Percentiles rank a stretch among this genome's conserved stretches.
phyloP scores from a whole-genome alignment of 1,140 invertebrate species.

The Heterodera schachtii region DNA sequence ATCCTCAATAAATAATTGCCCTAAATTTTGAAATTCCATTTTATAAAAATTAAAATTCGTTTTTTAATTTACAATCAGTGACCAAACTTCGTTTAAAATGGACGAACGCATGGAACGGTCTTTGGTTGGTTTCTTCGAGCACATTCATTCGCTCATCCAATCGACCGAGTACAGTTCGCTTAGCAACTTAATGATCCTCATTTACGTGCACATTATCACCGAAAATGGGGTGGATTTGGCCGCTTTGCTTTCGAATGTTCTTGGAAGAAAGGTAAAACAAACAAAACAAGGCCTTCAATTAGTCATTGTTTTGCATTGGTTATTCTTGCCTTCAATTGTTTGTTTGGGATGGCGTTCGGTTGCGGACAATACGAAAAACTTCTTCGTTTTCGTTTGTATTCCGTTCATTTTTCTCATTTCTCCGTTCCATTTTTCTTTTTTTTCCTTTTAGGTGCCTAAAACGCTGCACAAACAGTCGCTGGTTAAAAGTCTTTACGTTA shows the following conservation, averaged over 20 bases:
- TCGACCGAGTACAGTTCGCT: conserved; percentile 23
- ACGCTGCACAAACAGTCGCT: conserved; percentile 28
- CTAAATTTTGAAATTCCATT: no score
- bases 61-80: neutral
- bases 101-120: conserved; percentile 20
- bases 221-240: conserved; percentile 26
- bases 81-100: conserved; percentile 24
- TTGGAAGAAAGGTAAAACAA: conserved; percentile 18
- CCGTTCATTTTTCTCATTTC: no score
- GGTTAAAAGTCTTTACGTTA: conserved; percentile 19
- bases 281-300: no score
- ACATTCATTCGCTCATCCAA: conserved; percentile 28
- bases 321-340: no score
- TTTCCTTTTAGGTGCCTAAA: conserved; percentile 26
- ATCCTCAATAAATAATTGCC: no score
- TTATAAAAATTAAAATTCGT: no score
- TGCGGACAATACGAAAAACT: neutral
- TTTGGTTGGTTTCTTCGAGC: conserved; percentile 1
- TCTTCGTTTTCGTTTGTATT: neutral
- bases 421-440: no score
- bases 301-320: no score
- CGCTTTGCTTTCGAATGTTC: conserved; percentile 24
- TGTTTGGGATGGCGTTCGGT: neutral
- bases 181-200: conserved; percentile 25
- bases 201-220: conserved; percentile 25